These are phyloP conservation scores for Platalea minor DNA, from an alignment of 2,797 vertebrate species.

Conservation along the genomic window DNA sequence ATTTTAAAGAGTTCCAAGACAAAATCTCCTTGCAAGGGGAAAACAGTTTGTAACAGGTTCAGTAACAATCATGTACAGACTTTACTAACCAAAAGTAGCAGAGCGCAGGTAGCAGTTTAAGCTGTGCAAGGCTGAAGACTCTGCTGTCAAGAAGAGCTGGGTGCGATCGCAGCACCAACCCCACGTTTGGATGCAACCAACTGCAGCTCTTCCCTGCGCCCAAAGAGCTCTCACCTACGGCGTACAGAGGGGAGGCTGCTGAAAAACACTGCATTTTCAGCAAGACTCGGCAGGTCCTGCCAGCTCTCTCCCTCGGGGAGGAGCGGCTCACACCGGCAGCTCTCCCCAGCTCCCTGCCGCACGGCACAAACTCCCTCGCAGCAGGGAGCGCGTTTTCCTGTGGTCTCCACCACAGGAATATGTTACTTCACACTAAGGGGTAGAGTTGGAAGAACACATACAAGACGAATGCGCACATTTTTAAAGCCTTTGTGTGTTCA, in stretches of 20 bases:
- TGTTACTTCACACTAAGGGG: background rate
- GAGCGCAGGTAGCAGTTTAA: background rate
- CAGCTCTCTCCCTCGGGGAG: background rate
- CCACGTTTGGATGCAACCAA: background rate
- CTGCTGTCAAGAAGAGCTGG: accelerated
- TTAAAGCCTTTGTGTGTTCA: background rate
- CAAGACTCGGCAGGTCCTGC: background rate
- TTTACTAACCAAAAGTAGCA: background rate
- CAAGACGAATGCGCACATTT: background rate
- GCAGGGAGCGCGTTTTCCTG: background rate
- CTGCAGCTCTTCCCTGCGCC: background rate
- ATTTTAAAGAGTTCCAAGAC: background rate
- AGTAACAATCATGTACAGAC: background rate
- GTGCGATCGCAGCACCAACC: background rate
- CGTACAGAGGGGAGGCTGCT: background rate
- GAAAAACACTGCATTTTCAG: background rate
- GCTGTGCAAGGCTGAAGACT: background rate
- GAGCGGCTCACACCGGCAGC: accelerated
- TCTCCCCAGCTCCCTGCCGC: background rate
- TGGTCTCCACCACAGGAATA: background rate
- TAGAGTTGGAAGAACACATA: background rate
- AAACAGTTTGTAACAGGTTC: background rate
- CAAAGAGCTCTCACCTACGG: accelerated
- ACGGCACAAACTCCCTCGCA: background rate
- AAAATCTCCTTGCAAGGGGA: background rate